Base-by-base conservation (phyloP, 2,888 invertebrate genomes). In the Oegoconia quadripuncta region DNA sequence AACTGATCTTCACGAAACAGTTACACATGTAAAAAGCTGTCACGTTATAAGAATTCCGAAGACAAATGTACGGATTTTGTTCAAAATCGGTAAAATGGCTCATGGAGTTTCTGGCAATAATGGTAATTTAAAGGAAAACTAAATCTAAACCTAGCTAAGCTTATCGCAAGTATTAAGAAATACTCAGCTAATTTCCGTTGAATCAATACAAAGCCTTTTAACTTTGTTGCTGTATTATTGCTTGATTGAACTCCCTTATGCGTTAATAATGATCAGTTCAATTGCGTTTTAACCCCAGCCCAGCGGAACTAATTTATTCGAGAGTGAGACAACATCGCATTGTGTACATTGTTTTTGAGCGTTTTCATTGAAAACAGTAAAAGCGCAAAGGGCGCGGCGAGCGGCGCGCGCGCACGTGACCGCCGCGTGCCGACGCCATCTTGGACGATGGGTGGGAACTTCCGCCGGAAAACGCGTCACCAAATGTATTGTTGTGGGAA, bases 291-390 rank as follows among this genome's bases (percentile, higher is more conserved):
- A 82, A 81, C 86, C 86, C 80, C 64, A 59, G 59, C 65, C 52
- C 59, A 57, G 62, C 67, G 72, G 57, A 67, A 75, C 74, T 77
- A 83, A 81, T 83, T 81, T 86, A 76, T 75, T 75, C 71, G 66
- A 76, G 74, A 79, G 73, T 55, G 67, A 59, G 64, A 66, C 70
- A 75, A 77, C 75, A 76, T 28, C 22, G 44, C 44, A 69, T 77
- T 84, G 77, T 86, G 74, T 74, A 67, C 64, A 65, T 79, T 80
- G 73, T 76, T 78, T 77, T 74, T 72, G 72, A 74, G 76, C 75
- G 76, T 79, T 81, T 82, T 74, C 75, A 83, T 78, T 81, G 76
- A 83, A 82, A 80, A 79, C 73, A 76, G 60, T 62, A 69, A 69
- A 62, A 68, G 71, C 61, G 69, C 70, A 62, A 62, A 67, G 74